Evolutionary conservation across 2,888 invertebrate species (phyloP).

Genomic region (Xestobium rufovillosum): DNA sequence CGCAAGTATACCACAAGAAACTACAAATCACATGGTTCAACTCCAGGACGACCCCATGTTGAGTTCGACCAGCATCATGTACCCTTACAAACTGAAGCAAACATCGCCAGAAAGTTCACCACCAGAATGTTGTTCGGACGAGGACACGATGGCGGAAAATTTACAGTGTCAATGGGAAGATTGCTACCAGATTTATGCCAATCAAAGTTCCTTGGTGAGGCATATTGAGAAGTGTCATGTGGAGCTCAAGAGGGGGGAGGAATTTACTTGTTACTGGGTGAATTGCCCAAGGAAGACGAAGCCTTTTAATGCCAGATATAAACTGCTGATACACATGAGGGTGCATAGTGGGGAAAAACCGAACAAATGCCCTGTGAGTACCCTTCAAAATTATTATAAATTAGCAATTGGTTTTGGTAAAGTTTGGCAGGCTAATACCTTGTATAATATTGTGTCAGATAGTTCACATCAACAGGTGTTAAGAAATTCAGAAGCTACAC

Average conservation of each 20-base stretch:
- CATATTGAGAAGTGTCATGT: slow-evolving; percentile 85
- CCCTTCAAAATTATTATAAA: neutral
- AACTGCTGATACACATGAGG: slow-evolving; percentile 92
- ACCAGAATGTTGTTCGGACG: too few relatives aligned
- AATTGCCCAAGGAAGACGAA: slow-evolving; percentile 83
- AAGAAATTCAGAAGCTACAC: too few relatives aligned
- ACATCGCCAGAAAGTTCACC: slow-evolving; percentile 15
- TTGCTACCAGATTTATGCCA: slow-evolving; percentile 71
- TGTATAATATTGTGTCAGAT: too few relatives aligned
- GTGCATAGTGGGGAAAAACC: slow-evolving; percentile 98
- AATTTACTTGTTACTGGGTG: slow-evolving; percentile 90
- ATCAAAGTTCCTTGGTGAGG: slow-evolving; percentile 70
- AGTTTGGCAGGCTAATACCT: too few relatives aligned
- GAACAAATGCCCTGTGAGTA: slow-evolving; percentile 91
- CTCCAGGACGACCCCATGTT: slow-evolving; percentile 37
- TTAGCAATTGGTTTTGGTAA: neutral
- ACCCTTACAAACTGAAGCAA: slow-evolving; percentile 18
- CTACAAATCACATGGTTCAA: slow-evolving; percentile 36
- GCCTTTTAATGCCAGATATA: slow-evolving; percentile 97
- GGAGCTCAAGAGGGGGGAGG: slow-evolving; percentile 75
- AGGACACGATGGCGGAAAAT: too few relatives aligned
- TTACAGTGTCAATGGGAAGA: slow-evolving; percentile 78
- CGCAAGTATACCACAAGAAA: slow-evolving; percentile 12
- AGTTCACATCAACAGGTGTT: too few relatives aligned
- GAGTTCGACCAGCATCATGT: slow-evolving; percentile 25